phyloP scores from a whole-genome alignment of 2,888 invertebrate genomes.

The Odontothrips loti region DNA sequence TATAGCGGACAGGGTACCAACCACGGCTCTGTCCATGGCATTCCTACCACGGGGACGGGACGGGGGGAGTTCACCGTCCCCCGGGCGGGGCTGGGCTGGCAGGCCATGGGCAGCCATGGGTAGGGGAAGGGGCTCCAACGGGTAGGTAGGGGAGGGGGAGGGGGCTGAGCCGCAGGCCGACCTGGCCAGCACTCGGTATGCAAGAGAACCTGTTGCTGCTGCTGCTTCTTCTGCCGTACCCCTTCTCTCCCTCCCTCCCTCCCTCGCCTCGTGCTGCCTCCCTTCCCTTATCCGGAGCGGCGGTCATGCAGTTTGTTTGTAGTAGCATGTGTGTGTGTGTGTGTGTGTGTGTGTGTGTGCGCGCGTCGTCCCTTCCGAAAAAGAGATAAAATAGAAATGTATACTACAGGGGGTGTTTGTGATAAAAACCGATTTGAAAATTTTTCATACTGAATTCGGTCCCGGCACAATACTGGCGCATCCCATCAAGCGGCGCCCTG shows the following conservation, averaged over 20 bases:
- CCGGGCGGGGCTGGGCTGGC: not conserved
- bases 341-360: no score
- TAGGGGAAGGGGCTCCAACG: not conserved
- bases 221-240: no score
- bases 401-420: not conserved
- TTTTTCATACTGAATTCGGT: no score
- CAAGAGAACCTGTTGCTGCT: constrained; percentile 10
- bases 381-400: no score
- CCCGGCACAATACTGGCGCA: no score
- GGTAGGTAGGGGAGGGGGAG: not conserved
- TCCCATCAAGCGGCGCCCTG: no score
- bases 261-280: not conserved
- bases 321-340: no score
- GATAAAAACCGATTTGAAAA: no score
- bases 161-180: not conserved
- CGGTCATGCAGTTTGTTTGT: no score
- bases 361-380: not conserved
- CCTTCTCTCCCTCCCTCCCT: no score
- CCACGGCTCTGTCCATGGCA: not conserved
- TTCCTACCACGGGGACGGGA: not conserved
- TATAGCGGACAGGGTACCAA: no score
- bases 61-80: not conserved
- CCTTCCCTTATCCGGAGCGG: no score
- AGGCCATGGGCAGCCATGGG: not conserved
- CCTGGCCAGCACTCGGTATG: not conserved